A percentile compares a stretch with the other conserved stretches of the same genome.
These are phyloP conservation scores for Panthera tigris DNA, from an alignment of 2,113 vertebrate species.

Conservation along the genomic window DNA sequence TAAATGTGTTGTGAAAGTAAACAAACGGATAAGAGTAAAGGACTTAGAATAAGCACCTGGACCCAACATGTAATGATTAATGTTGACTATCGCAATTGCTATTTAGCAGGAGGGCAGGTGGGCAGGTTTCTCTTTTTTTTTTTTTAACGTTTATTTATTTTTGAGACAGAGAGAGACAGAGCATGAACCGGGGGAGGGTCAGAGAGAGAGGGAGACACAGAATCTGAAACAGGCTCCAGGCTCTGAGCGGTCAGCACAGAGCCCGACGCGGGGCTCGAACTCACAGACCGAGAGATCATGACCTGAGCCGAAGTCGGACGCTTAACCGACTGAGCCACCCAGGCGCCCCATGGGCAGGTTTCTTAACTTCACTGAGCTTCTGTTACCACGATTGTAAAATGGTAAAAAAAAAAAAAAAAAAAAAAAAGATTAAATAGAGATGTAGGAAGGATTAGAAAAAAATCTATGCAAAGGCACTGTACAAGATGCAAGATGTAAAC, in stretches of 20 bases:
- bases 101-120: accelerated
- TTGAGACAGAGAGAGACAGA: no score
- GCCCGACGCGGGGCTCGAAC: no score
- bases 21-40: background rate
- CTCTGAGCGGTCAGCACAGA: no score
- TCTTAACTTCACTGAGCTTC: background rate
- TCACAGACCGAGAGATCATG: no score
- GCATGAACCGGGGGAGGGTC: no score
- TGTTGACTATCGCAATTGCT: background rate
- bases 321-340: no score
- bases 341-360: background rate
- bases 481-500: background rate
- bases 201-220: no score
- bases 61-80: background rate
- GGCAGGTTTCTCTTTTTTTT: background rate
- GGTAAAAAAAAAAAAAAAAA: background rate
- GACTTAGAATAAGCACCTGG: background rate
- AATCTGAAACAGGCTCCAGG: no score
- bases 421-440: background rate
- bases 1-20: background rate
- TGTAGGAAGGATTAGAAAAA: background rate
- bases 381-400: background rate
- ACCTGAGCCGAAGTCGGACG: no score
- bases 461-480: background rate
- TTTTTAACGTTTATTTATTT: no score